Evolutionary conservation across 1,140 invertebrate genomes (phyloP).

Genomic region (Nylanderia fulva): DNA sequence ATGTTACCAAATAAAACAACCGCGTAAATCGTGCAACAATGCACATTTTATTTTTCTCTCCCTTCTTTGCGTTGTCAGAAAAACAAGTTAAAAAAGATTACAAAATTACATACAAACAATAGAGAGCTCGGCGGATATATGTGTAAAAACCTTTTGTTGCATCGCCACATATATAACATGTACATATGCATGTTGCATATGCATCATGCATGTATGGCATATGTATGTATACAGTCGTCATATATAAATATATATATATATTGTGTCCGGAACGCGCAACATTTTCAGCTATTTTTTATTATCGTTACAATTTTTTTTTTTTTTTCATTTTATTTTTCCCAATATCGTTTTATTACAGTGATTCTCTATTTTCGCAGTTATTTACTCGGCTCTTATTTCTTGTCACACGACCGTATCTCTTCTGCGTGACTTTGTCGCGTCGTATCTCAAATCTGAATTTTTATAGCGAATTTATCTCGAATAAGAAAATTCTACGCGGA

Average conservation of each 20-base stretch:
- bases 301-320: not conserved
- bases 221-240: not conserved
- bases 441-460: not conserved
- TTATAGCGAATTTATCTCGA: not conserved
- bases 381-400: not conserved
- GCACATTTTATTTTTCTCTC: not conserved
- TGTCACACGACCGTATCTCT: not conserved
- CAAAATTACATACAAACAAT: not conserved
- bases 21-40: not conserved
- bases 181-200: not conserved
- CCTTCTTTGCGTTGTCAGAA: no score
- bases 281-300: conserved; percentile 6
- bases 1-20: not conserved
- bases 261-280: not conserved
- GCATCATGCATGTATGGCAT: no score
- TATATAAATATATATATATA: no score
- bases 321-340: not conserved
- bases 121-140: not conserved
- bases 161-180: not conserved
- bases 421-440: not conserved
- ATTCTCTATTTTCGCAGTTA: not conserved
- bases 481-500: no score
- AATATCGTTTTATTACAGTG: not conserved
- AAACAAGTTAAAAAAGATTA: not conserved
- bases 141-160: not conserved